These are phyloP conservation scores for Cremastinae sp. DNA, from an alignment of 2,888 invertebrate species.

Conservation along the genomic window DNA sequence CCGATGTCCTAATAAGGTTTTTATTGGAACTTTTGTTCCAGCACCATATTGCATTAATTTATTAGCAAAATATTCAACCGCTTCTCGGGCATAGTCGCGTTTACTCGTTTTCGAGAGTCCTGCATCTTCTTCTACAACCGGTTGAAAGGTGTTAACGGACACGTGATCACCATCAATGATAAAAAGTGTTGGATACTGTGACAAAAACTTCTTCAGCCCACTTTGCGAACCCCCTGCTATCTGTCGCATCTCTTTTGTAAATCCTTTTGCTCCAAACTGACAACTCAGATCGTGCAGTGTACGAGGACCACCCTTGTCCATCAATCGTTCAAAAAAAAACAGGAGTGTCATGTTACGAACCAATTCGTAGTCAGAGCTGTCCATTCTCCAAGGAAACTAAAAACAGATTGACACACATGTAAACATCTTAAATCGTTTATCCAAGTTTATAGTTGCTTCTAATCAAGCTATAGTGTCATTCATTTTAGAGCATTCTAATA, in stretches of 20 bases:
- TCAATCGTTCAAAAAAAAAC: constrained; percentile 98
- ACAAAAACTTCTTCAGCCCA: constrained; percentile 97
- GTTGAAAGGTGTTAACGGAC: constrained; percentile 90
- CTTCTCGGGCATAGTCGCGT: constrained; percentile 96
- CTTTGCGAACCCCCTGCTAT: constrained; percentile 97
- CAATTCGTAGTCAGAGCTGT: constrained; percentile 96
- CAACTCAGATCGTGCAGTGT: constrained; percentile 98
- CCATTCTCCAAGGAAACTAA: too few relatives aligned
- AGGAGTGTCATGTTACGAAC: constrained; percentile 96
- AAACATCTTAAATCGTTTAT: too few relatives aligned
- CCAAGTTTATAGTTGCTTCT: too few relatives aligned
- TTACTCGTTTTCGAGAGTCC: constrained; percentile 83
- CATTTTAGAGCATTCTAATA: too few relatives aligned
- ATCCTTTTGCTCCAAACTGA: constrained; percentile 99
- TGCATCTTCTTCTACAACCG: constrained; percentile 83
- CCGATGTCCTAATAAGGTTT: constrained; percentile 96
- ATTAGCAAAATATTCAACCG: constrained; percentile 97
- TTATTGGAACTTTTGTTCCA: constrained; percentile 97
- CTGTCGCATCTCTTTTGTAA: constrained; percentile 99
- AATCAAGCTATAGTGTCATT: too few relatives aligned
- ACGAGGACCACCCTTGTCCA: constrained; percentile 97
- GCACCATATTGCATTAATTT: constrained; percentile 97
- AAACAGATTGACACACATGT: too few relatives aligned
- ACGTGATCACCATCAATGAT: constrained; percentile 96
- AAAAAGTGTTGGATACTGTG: constrained; percentile 98